Conservation (phyloP, 1,140 invertebrate genomes). For the Venustaconcha ellipsiformis region DNA sequence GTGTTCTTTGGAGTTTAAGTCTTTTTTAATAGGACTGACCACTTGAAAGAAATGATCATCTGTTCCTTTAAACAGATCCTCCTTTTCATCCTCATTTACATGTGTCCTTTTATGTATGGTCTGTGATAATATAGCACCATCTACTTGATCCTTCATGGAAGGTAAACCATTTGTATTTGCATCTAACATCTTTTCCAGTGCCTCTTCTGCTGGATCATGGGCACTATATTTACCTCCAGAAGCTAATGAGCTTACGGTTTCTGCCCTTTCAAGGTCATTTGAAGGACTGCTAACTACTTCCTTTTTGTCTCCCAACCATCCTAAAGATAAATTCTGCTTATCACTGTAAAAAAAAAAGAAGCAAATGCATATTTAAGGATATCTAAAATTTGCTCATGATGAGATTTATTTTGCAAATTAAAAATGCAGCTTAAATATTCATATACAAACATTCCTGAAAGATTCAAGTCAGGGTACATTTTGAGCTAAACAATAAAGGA, state of each 20-base stretch:
- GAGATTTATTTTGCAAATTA: not conserved
- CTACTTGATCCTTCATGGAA: not conserved
- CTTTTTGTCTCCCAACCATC: constrained; percentile 25
- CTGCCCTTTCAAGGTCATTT: constrained; percentile 32
- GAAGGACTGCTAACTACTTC: constrained; percentile 18
- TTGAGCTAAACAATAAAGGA: not conserved
- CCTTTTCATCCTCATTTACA: constrained; percentile 1
- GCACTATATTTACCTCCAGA: constrained; percentile 36
- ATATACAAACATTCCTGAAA: not conserved
- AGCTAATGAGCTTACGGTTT: constrained; percentile 41
- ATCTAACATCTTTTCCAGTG: constrained; percentile 8
- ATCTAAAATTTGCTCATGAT: too few relatives aligned
- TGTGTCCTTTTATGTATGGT: not conserved
- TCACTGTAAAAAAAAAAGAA: constrained; percentile 26
- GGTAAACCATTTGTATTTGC: not conserved
- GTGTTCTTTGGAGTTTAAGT: too few relatives aligned
- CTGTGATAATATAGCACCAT: constrained; percentile 5
- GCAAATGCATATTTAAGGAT: not conserved
- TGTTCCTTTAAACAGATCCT: constrained; percentile 27
- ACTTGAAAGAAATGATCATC: constrained; percentile 26
- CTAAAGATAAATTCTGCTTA: constrained; percentile 3
- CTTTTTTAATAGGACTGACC: too few relatives aligned
- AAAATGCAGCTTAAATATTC: not conserved
- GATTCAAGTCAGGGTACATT: not conserved
- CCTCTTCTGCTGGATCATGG: constrained; percentile 17